phyloP scores from a whole-genome alignment of 2,113 vertebrate species.

The Leucopsar rothschildi region DNA sequence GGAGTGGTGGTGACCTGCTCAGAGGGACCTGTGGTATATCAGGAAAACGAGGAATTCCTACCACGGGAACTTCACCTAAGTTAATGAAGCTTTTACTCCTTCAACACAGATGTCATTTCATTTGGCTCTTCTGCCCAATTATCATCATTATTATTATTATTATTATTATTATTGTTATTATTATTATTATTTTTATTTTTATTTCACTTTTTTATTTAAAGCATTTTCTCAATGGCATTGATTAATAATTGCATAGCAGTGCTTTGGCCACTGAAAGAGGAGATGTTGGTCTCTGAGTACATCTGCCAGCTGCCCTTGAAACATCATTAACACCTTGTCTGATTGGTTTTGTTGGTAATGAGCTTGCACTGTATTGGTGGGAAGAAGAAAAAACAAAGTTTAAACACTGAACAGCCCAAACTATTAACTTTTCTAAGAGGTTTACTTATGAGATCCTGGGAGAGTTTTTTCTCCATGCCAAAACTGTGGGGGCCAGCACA shows the following conservation, averaged over 20 bases:
- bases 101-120: not conserved
- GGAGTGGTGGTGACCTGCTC: not conserved
- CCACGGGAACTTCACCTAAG: not conserved
- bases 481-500: not conserved
- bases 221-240: not conserved
- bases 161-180: too few species aligned
- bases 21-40: not conserved
- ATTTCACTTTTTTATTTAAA: not conserved
- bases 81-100: not conserved
- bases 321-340: not conserved
- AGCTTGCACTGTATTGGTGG: not conserved
- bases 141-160: too few species aligned
- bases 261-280: not conserved
- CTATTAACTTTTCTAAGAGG: not conserved
- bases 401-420: not conserved
- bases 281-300: not conserved
- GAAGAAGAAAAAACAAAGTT: not conserved
- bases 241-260: not conserved
- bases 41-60: not conserved
- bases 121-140: fast-evolving
- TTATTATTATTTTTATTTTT: too few species aligned
- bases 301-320: not conserved
- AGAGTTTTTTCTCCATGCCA: not conserved
- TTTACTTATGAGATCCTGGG: not conserved
- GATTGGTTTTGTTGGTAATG: not conserved